Evolutionary conservation across 2,888 invertebrate species (phyloP), one percentile per base, ranked within the genome.

Genomic region (Caenorhabditis virilis): DNA sequence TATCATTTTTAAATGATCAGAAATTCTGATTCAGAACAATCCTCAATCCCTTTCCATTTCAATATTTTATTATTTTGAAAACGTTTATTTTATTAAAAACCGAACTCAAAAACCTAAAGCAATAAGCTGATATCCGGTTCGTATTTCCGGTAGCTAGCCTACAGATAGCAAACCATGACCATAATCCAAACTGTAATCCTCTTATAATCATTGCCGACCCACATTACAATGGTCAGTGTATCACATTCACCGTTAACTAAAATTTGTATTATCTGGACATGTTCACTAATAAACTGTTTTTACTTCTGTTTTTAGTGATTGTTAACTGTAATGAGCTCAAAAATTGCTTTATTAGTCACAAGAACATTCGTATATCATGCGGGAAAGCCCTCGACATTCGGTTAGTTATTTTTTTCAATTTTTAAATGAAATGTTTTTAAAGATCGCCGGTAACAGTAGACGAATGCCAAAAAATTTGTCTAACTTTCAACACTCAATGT

Each of bases 391-490:
- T 67, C 13, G 62, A 58, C 20, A 61, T 48, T 16, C 45, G 58
- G 58, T 58, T 16, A 41, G 30, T 15, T 26, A 26, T 20, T 15
- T 16, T 42, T 42, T 42, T 42, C 20, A 25, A 39, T 43, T 43
- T 43, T 7, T 45, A 33, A 49, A 54, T 22, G 33, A 48, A 30
- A 18, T 43, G 11, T 39, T 45, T n/a, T 38, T 58, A 25, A 26
- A 68, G 69, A 50, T 47, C 49, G 4, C 42, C 58, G 0, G 53
- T 65, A 4, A 49, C 69, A 2, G 33, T 68, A 13, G 59, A 65
- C n/a, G 72, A 64, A 20, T 72, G 72, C 38, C 52, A 59, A 49
- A 35, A 49, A 15, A 43, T 55, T 13, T 72, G 72, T 49, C 27
- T 66, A 1, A 43, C 45, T 11, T 54, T 56, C 16, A 56, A 68